A percentile compares a stretch with the other conserved stretches of the same genome.
Conservation (phyloP, 2,797 vertebrate species). For the Myiotriccus ornatus region DNA sequence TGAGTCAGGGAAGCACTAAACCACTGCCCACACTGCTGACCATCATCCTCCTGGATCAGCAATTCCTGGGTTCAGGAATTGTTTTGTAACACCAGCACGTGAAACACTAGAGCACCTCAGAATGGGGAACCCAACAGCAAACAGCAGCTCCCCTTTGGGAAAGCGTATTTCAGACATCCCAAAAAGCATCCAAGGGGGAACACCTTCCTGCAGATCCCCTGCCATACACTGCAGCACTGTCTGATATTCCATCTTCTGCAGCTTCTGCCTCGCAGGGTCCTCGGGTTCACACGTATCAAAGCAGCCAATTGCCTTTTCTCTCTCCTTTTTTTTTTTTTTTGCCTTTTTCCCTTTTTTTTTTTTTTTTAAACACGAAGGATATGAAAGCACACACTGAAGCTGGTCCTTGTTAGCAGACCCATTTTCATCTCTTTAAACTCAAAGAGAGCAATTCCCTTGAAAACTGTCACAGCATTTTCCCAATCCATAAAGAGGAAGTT, state of each 20-base stretch:
- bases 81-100: not conserved
- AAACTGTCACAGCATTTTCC: slow-evolving; percentile 76
- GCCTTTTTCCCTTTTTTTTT: not conserved
- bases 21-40: not conserved
- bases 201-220: not conserved
- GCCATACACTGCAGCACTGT: not conserved
- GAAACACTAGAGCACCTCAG: not conserved
- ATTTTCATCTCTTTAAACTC: slow-evolving; percentile 66
- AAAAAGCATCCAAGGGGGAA: not conserved
- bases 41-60: not conserved
- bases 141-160: not conserved
- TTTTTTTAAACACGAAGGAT: not conserved
- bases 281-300: slow-evolving; percentile 38
- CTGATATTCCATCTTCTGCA: not conserved
- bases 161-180: not conserved
- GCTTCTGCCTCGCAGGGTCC: not conserved
- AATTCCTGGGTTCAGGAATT: not conserved
- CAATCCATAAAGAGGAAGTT: slow-evolving; percentile 79
- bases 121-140: not conserved
- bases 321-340: not conserved
- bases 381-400: slow-evolving; percentile 57
- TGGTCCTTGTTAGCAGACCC: slow-evolving; percentile 62
- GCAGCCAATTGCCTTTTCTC: not conserved
- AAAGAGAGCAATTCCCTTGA: slow-evolving; percentile 69
- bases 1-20: not conserved